Base-by-base conservation (phyloP, 2,797 vertebrate genomes). In the Ficedula albicollis region DNA sequence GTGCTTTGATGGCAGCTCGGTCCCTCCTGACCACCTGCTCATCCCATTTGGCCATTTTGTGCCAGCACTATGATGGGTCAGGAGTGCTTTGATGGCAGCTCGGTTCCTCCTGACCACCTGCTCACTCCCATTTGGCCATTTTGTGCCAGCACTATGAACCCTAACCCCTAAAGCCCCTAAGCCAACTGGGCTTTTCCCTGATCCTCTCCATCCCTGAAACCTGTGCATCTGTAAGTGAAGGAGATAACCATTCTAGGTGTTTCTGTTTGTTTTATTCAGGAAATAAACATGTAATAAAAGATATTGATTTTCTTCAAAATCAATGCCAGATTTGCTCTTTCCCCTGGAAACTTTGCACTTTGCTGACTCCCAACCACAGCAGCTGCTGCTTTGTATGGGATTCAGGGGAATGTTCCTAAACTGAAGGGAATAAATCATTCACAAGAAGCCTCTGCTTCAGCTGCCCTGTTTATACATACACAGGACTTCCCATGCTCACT, bases 101-200 rank as follows among this genome's bases (percentile, higher is more conserved):
- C 0, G 0, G 13, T 27, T 38, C 19, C 44, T 70, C 39, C 64
- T 64, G 43, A n/a, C 27, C 3, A 0, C 44, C 36, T 16, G 3
- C 41, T 72, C 1, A 0, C 36, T 62, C 21, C 34, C 32, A 4
- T 69, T 64, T 58, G 58, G 48, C 13, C 18, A 9, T 75, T 88
- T 48, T 3, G 3, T 78, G 63, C 32, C 54, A 54, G 54, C 1
- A 4, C 10, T n/a, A 30, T 3, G 15, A 84, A 36, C 15, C 20
- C 29, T 30, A 26, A 10, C 21, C 10, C 20, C 34, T 44, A 30
- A 58, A 48, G 22, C 34, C 22, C 46, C 34, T 41, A 60, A 64
- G 3, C 23, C 22, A 54, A 12, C 17, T 51, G 72, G 36, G 30
- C 4, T 82, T 82, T 84, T 39, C 27, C 54, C 70, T 64, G 30